These are phyloP conservation scores for Diabrotica undecimpunctata DNA, from an alignment of 1,140 invertebrate species.

Conservation along the genomic window DNA sequence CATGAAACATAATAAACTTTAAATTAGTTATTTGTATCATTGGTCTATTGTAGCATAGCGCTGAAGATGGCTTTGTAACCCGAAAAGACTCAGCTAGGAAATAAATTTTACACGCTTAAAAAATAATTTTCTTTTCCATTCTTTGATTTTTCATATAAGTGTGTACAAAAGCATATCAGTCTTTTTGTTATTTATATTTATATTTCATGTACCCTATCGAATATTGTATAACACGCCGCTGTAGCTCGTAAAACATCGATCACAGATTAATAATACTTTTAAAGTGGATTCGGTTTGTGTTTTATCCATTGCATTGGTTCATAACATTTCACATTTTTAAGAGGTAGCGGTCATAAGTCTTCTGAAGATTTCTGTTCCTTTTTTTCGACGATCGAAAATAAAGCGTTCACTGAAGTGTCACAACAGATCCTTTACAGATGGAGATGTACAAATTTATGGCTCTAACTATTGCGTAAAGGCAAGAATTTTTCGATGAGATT, in stretches of 20 bases:
- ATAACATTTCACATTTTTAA: neutral
- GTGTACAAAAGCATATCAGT: no score
- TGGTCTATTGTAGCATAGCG: no score
- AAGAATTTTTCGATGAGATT: neutral
- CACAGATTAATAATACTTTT: neutral
- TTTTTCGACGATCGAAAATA: neutral
- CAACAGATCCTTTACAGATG: conserved; percentile 2
- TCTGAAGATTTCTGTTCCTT: neutral
- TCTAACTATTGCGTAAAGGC: neutral
- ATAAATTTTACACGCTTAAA: no score
- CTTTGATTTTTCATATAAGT: no score
- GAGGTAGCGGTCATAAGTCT: neutral
- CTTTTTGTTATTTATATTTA: no score
- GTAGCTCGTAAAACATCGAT: neutral
- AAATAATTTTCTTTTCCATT: no score
- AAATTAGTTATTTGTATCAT: no score
- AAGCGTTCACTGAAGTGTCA: conserved; percentile 1
- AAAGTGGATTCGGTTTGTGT: conserved; percentile 1
- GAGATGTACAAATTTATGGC: neutral
- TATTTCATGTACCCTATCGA: neutral
- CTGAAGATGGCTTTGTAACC: no score
- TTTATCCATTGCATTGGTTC: conserved; percentile 1
- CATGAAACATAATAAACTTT: no score
- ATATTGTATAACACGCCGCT: neutral
- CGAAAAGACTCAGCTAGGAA: no score